phyloP scores from a whole-genome alignment of 2,113 vertebrate genomes.

The Periophthalmodon schlosseri region DNA sequence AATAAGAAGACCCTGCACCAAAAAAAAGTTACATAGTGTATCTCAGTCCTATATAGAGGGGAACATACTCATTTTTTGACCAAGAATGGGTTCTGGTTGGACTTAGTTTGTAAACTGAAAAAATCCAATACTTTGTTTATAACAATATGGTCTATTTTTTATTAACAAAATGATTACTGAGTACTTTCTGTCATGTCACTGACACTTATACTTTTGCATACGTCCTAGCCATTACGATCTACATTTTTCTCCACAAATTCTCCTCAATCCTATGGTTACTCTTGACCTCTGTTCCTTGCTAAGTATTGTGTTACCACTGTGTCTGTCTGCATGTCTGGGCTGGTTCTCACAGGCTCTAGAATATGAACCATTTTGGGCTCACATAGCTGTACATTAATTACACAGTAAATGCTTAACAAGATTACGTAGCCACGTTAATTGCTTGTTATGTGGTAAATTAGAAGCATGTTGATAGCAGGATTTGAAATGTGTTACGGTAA shows the following conservation, averaged over 20 bases:
- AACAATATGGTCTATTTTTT: no score
- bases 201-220: no score
- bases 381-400: neutral
- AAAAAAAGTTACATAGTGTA: no score
- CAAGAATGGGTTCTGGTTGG: no score
- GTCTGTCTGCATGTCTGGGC: neutral
- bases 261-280: neutral
- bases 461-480: slow-evolving; percentile 1
- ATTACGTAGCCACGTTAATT: neutral
- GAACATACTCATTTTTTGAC: no score
- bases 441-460: slow-evolving; percentile 10
- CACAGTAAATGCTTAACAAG: neutral
- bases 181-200: no score
- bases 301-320: neutral
- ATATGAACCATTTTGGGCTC: neutral
- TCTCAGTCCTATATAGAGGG: no score
- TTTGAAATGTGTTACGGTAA: neutral
- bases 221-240: neutral
- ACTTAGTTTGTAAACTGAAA: no score
- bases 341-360: neutral
- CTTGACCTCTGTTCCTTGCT: neutral
- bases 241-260: neutral
- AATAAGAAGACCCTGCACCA: no score
- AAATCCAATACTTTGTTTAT: no score
- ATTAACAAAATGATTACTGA: no score